phyloP scores from a whole-genome alignment of 2,113 vertebrate genomes.

The Motacilla alba region DNA sequence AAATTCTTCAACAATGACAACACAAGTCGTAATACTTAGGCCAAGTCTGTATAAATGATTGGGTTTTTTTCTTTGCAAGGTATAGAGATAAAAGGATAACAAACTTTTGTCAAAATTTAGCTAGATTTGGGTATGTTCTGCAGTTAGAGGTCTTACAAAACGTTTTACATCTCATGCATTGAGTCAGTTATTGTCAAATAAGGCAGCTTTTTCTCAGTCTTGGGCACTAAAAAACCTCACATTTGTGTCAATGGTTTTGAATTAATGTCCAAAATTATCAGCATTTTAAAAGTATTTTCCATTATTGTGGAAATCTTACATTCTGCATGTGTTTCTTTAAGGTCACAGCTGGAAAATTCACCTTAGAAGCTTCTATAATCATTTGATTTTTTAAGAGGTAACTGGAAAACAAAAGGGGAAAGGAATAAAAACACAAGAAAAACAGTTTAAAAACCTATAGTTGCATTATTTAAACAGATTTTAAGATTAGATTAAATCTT shows the following conservation, averaged over 20 bases:
- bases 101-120: not conserved
- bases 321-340: slow-evolving; percentile 27
- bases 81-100: not conserved
- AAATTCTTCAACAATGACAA: not conserved
- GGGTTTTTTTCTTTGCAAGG: not conserved
- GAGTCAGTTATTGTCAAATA: not conserved
- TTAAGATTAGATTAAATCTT: too few species aligned
- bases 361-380: slow-evolving; percentile 70
- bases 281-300: not conserved
- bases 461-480: not conserved
- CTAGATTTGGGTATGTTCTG: not conserved
- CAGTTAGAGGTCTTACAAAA: not conserved
- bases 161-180: rapidly evolving
- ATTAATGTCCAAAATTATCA: not conserved
- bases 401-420: slow-evolving; percentile 67
- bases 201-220: not conserved
- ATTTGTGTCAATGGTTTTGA: not conserved
- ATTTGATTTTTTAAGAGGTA: slow-evolving; percentile 77
- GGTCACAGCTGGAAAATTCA: slow-evolving; percentile 73
- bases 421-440: not conserved
- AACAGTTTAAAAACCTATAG: not conserved
- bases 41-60: not conserved
- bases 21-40: not conserved
- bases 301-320: slow-evolving; percentile 56
- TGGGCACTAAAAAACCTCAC: not conserved